Evolutionary conservation across 1,140 invertebrate species (phyloP).

Genomic region (Pinna nobilis): DNA sequence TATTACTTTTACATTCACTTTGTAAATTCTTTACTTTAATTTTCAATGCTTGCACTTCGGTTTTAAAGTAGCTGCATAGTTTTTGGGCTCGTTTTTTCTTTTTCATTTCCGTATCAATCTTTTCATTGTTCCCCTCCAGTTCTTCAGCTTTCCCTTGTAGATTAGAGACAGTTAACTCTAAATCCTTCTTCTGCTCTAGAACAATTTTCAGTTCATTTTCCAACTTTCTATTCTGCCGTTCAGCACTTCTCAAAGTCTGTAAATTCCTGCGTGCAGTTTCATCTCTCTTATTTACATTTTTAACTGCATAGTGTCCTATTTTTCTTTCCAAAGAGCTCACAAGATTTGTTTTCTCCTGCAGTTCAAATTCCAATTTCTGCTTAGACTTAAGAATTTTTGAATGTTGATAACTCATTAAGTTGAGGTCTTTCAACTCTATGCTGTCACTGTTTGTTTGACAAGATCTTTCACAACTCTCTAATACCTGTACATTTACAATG

Average conservation of each 20-base stretch:
- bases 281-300: constrained; percentile 36
- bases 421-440: background rate
- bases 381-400: background rate
- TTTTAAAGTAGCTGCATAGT: background rate
- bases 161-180: background rate
- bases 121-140: background rate
- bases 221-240: background rate
- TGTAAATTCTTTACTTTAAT: no score
- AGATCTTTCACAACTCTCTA: background rate
- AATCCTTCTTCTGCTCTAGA: no score
- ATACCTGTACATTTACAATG: no score
- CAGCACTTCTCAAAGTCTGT: constrained; percentile 11
- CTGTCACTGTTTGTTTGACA: background rate
- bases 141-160: background rate
- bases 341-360: background rate
- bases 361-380: background rate
- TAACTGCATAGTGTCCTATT: constrained; percentile 31
- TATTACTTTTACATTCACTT: no score
- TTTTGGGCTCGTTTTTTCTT: constrained; percentile 8
- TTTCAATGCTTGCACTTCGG: background rate
- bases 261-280: constrained; percentile 29
- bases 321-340: background rate
- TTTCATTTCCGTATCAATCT: background rate
- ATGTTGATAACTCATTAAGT: background rate
- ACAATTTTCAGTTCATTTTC: background rate